These are phyloP conservation scores for Mechanitis mazaeus DNA, from an alignment of 2,888 invertebrate species.

Conservation along the genomic window DNA sequence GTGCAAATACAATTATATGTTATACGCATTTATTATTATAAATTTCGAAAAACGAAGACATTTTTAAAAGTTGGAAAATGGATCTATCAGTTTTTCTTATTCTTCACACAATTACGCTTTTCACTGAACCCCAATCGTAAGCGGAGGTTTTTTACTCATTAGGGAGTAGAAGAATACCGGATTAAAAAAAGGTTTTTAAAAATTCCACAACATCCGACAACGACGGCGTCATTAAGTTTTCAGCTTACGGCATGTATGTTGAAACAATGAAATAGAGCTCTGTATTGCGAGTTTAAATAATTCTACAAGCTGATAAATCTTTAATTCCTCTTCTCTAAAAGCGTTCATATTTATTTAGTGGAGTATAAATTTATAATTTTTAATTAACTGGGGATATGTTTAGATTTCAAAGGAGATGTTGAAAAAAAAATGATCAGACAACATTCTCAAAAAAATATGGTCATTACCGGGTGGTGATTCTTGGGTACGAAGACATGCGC, in stretches of 20 bases:
- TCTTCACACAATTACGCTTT: conserved; percentile 19
- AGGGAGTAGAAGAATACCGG: conserved; percentile 39
- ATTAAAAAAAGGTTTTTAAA: conserved; percentile 59
- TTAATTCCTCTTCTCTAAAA: background rate
- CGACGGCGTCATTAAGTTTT: conserved; percentile 50
- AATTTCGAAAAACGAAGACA: background rate
- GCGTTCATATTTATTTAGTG: background rate
- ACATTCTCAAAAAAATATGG: too few relatives aligned
- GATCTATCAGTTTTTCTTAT: conserved; percentile 6
- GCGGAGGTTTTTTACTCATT: conserved; percentile 30
- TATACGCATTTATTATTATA: conserved; percentile 6
- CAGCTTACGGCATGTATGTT: conserved; percentile 53
- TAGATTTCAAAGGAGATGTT: too few relatives aligned
- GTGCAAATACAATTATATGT: background rate
- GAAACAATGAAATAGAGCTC: conserved; percentile 55
- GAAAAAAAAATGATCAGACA: too few relatives aligned
- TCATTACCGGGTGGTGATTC: too few relatives aligned
- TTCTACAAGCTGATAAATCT: conserved; percentile 7
- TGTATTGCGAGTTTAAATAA: conserved; percentile 36
- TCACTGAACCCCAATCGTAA: conserved; percentile 22
- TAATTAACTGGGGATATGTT: too few relatives aligned
- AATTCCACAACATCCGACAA: conserved; percentile 42
- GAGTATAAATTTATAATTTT: background rate
- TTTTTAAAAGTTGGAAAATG: background rate
- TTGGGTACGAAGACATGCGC: too few relatives aligned